Conservation (phyloP, 2,888 invertebrate genomes). For the Pimpla rufipes region DNA sequence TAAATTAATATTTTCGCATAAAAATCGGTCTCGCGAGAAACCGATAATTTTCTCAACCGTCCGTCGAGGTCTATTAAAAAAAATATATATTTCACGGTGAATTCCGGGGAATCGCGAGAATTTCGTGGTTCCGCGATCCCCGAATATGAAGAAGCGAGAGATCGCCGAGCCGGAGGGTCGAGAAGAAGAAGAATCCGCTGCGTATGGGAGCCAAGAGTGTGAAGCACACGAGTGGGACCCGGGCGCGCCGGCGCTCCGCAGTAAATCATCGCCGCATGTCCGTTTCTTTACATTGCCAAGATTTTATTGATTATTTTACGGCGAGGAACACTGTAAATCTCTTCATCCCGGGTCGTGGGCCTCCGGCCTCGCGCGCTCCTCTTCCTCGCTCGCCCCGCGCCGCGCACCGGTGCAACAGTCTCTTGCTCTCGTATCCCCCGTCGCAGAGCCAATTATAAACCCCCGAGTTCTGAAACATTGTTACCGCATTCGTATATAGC, state of each 20-base stretch:
- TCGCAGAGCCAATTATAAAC: slow-evolving; percentile 66
- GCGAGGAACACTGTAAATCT: slow-evolving; percentile 85
- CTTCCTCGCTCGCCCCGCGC: slow-evolving; percentile 45
- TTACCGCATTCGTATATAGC: slow-evolving; percentile 67
- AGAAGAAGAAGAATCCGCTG: slow-evolving; percentile 32
- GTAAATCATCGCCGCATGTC: slow-evolving; percentile 84
- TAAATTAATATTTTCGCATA: no score
- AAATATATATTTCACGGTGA: slow-evolving; percentile 5
- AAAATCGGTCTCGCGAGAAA: no score
- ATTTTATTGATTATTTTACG: slow-evolving; percentile 85
- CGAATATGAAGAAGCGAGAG: slow-evolving; percentile 26
- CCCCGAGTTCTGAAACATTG: slow-evolving; percentile 75
- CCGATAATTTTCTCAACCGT: no score
- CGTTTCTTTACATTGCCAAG: slow-evolving; percentile 84
- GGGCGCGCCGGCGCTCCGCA: slow-evolving; percentile 73
- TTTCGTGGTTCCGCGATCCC: slow-evolving; percentile 19
- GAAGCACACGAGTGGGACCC: slow-evolving; percentile 39
- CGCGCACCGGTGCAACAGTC: slow-evolving; percentile 30
- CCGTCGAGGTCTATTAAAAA: no score
- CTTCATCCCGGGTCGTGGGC: slow-evolving; percentile 79
- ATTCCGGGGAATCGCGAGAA: slow-evolving; percentile 21
- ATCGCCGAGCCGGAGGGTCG: slow-evolving; percentile 37
- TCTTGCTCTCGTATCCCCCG: slow-evolving; percentile 40
- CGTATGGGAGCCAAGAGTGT: slow-evolving; percentile 2
- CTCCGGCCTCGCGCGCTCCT: slow-evolving; percentile 59